Conservation (phyloP, 23 tunicate species). For the Clavelina lepadiformis region DNA sequence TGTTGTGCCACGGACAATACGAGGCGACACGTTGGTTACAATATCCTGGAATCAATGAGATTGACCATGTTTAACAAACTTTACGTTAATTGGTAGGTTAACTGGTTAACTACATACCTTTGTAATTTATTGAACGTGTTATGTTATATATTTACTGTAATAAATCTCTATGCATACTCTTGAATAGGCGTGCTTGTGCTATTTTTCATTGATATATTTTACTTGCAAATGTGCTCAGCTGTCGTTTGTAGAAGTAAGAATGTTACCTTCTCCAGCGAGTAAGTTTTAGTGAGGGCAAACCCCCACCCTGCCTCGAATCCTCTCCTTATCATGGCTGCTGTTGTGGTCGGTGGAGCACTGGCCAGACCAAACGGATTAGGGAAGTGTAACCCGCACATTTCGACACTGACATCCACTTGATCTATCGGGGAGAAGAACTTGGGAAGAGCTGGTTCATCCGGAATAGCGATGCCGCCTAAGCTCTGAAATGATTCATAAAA, state of each 20-base stretch:
- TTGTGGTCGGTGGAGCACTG: constrained; percentile 98
- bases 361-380: constrained; percentile 97
- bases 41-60: constrained; percentile 58
- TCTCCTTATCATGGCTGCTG: constrained; percentile 93
- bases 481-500: constrained; percentile 14
- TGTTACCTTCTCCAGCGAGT: constrained; percentile 66
- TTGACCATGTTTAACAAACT: too few species aligned
- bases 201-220: too few species aligned
- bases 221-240: too few species aligned
- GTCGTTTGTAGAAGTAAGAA: too few species aligned
- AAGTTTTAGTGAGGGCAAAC: constrained; percentile 95
- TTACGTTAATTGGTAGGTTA: too few species aligned
- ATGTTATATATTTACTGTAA: too few species aligned
- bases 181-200: too few species aligned
- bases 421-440: constrained; percentile 93
- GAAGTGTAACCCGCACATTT: constrained; percentile 88
- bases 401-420: constrained; percentile 84
- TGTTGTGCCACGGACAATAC: constrained; percentile 97
- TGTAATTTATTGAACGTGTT: too few species aligned
- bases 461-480: constrained; percentile 39
- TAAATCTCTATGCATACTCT: too few species aligned
- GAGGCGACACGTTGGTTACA: constrained; percentile 97
- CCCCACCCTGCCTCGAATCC: constrained; percentile 99
- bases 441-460: constrained; percentile 61
- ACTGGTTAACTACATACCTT: too few species aligned